Evolutionary conservation across 2,113 vertebrate species (phyloP).

Genomic region (Hepsetus odoe): DNA sequence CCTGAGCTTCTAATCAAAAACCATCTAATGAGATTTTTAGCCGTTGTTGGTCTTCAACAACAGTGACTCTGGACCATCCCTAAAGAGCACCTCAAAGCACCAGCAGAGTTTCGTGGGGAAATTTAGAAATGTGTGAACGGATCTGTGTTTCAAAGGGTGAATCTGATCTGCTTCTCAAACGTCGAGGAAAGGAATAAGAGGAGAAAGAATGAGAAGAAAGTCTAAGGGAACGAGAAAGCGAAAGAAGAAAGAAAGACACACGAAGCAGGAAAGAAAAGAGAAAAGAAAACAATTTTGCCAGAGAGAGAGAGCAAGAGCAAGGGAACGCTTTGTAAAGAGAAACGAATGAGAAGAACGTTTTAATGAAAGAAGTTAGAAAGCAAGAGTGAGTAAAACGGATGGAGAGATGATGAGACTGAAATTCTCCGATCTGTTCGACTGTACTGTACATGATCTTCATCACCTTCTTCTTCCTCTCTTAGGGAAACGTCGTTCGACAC

Average conservation of each 20-base stretch:
- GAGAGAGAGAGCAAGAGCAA: no score
- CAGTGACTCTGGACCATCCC: no score
- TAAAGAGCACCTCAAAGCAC: no score
- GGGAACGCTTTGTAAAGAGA: not conserved
- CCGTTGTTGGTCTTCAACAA: no score
- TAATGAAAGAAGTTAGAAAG: not conserved
- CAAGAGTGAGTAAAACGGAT: no score
- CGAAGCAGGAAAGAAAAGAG: not conserved
- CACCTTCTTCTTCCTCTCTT: not conserved
- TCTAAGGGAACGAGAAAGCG: not conserved
- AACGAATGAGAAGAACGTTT: not conserved
- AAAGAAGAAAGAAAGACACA: not conserved
- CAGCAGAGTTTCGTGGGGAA: no score
- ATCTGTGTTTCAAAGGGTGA: no score
- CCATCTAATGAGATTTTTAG: no score
- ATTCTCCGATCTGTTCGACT: not conserved
- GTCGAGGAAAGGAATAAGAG: not conserved
- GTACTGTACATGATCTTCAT: not conserved
- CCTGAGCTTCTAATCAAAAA: no score
- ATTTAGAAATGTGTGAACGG: no score
- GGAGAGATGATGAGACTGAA: not conserved
- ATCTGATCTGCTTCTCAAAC: no score
- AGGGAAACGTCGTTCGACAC: slow-evolving; percentile 43
- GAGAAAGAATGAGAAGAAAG: not conserved
- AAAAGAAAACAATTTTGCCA: no score